Conservation (phyloP, 30 jellyfish, hydroid and myxozoan genomes). For the Aurelia sp. region DNA sequence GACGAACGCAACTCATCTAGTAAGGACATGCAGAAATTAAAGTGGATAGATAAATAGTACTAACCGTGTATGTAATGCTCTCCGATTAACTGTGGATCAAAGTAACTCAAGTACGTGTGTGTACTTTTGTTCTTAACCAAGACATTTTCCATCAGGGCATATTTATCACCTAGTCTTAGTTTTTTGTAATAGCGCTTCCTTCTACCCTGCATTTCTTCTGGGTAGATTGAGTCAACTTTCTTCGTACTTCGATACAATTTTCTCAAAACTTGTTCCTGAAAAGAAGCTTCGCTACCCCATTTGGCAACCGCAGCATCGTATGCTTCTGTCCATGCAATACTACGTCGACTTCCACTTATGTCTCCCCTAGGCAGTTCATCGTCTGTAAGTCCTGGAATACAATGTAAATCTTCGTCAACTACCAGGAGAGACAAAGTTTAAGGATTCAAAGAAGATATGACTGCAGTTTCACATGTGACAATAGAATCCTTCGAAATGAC, state of each 20-base stretch:
- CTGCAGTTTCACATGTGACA: too few relatives aligned
- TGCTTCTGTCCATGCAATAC: conserved; percentile 52
- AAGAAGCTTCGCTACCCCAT: conserved; percentile 68
- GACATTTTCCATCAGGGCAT: conserved; percentile 51
- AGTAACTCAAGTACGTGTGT: conserved; percentile 51
- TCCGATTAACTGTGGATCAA: conserved; percentile 62
- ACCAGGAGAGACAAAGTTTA: too few relatives aligned
- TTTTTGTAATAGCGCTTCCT: conserved; percentile 40
- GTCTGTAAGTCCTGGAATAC: conserved; percentile 36
- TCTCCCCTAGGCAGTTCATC: conserved; percentile 60
- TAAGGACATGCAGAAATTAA: too few relatives aligned
- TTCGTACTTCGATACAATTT: conserved; percentile 27
- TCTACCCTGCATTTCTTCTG: conserved; percentile 49
- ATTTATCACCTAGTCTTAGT: conserved; percentile 51
- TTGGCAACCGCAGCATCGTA: conserved; percentile 46
- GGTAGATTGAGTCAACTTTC: conserved; percentile 55
- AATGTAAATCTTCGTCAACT: too few relatives aligned
- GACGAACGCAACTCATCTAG: too few relatives aligned
- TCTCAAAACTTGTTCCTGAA: conserved; percentile 61
- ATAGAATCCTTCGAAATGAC: too few relatives aligned
- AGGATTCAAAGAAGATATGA: too few relatives aligned
- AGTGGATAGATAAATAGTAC: neutral
- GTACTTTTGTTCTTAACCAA: conserved; percentile 54
- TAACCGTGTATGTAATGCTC: conserved; percentile 62
- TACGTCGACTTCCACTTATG: conserved; percentile 43